A percentile compares a stretch with the other conserved stretches of the same genome.
Evolutionary conservation across 2,888 invertebrate genomes (phyloP).

Genomic region (Girardia tigrina): DNA sequence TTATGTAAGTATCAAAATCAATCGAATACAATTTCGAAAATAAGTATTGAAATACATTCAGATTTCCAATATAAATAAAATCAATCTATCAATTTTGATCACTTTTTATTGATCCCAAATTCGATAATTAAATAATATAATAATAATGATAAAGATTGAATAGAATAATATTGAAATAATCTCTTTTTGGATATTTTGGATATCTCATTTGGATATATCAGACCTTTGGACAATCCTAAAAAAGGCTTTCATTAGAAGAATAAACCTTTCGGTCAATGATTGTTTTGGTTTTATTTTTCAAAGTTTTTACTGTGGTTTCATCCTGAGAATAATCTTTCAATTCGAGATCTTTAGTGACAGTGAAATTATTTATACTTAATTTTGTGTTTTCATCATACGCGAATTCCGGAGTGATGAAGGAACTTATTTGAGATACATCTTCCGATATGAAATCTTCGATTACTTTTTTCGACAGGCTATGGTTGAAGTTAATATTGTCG

Average conservation of each 20-base stretch:
- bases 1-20: background rate
- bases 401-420: background rate
- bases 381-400: background rate
- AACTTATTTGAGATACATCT: slow-evolving; percentile 1
- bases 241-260: no score
- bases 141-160: background rate
- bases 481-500: slow-evolving; percentile 3
- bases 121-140: background rate
- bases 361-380: background rate
- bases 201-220: no score
- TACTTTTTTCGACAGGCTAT: background rate
- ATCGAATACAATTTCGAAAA: background rate
- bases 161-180: no score
- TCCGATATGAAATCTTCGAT: background rate
- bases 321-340: no score
- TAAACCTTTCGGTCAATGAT: no score
- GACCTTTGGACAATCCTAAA: no score
- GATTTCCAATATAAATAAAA: background rate
- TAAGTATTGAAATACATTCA: background rate
- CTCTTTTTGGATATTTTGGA: no score
- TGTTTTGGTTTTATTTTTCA: no score
- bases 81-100: background rate
- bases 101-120: background rate
- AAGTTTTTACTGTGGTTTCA: no score
- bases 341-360: background rate